phyloP scores from a whole-genome alignment of 2,888 invertebrate genomes.

The Latrodectus elegans region DNA sequence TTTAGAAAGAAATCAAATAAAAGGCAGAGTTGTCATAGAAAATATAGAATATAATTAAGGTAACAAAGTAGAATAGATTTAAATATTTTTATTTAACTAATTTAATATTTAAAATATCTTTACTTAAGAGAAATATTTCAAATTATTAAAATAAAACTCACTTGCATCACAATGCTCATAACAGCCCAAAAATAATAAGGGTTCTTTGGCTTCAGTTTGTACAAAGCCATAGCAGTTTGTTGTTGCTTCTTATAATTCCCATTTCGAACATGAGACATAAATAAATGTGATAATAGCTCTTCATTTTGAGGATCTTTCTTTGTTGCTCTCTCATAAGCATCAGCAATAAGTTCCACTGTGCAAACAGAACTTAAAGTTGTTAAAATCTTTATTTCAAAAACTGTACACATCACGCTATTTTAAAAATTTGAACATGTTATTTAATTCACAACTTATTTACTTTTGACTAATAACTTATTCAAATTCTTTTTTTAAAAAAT shows the following conservation, averaged over 20 bases:
- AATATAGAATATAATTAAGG: too few species aligned
- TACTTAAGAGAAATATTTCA: too few species aligned
- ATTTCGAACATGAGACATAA: conserved; percentile 95
- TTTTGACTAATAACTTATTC: too few species aligned
- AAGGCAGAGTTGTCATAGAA: too few species aligned
- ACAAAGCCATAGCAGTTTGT: conserved; percentile 89
- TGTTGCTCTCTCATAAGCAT: conserved; percentile 90
- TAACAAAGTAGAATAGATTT: too few species aligned
- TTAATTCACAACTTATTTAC: too few species aligned
- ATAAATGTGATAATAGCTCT: conserved; percentile 93
- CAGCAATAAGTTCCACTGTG: conserved; percentile 89
- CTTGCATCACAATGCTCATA: conserved; percentile 96
- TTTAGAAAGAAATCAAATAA: too few species aligned
- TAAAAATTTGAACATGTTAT: too few species aligned
- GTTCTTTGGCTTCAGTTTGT: conserved; percentile 92
- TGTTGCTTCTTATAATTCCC: conserved; percentile 93
- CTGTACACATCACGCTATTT: too few species aligned
- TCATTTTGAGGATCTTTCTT: conserved; percentile 90
- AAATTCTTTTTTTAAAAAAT: too few species aligned
- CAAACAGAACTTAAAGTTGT: background rate
- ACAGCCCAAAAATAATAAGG: conserved; percentile 99
- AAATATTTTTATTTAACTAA: too few species aligned
- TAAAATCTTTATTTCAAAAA: conserved; percentile 70
- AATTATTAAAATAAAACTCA: conserved; percentile 73
- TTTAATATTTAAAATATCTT: too few species aligned